Evolutionary conservation across 2,797 vertebrate genomes (phyloP), one percentile per base, ranked within the genome.

Genomic region (Molossus alvarezi): DNA sequence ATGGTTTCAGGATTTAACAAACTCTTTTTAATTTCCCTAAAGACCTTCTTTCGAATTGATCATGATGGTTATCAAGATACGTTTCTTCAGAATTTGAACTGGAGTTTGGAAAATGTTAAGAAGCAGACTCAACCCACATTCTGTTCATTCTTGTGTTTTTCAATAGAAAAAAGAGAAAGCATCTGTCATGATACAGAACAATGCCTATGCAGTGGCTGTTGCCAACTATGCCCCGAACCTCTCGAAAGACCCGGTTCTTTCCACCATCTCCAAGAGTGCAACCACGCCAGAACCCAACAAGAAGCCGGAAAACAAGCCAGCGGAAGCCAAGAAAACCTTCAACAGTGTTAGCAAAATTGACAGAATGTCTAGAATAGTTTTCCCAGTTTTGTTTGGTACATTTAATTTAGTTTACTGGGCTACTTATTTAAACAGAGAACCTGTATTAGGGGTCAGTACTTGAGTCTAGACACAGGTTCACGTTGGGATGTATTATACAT

Each of bases 331-430:
- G 99, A 99, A 99, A 98, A 99, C 99, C 17, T 99, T 99, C 98
- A 99, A 99, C 98, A 99, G 99, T 20, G 99, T 99, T 93, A 99
- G 99, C 99, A 99, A 99, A 99, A 99, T 99, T 89, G 99, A 99
- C 98, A 99, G 99, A 98, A 99, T 99, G 99, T 99, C 99, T 96
- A 99, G 99, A 98, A 99, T 99, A 99, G 99, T 99, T 97, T 99
- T 99, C 97, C 99, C 99, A 2, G 99, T 99, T 97, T 99, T 99
- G 97, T 99, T 99, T 97, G 99, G 99, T 97, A 99, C 98, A 95
- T 99, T 99, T 98, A 99, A 99, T 98, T 99, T 99, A 90, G 99
- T 99, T 94, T 99, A 99, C 97, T 99, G 99, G 99, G 99, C 99
- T 96, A 99, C 99, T 1, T 99, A 99, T 98, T 98, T 99, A 98